Evolutionary conservation across 2,113 vertebrate genomes (phyloP).

Genomic region (Larimichthys polyactis): DNA sequence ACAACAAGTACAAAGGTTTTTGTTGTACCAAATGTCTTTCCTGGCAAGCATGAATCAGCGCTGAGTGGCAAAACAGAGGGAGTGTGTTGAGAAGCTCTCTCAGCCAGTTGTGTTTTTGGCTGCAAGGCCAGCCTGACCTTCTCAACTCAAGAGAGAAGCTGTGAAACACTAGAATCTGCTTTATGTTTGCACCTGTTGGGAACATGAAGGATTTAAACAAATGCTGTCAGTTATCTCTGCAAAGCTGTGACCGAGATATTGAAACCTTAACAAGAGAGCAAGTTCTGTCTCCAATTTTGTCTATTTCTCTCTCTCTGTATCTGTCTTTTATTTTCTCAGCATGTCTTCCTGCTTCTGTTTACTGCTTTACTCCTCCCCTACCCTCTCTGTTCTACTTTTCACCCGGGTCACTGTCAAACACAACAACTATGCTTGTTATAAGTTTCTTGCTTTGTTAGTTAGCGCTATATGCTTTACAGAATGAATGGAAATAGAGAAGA

Average conservation of each 20-base stretch:
- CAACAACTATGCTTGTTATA: background rate
- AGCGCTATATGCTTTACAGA: background rate
- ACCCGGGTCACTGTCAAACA: background rate
- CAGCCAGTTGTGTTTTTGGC: conserved; percentile 17
- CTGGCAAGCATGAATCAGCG: background rate
- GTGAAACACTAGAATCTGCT: conserved; percentile 21
- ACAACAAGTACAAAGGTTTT: background rate
- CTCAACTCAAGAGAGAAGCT: conserved; percentile 14
- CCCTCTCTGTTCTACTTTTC: background rate
- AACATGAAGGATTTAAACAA: conserved; percentile 19
- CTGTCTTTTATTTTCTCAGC: conserved; percentile 13
- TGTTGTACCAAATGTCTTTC: conserved; percentile 16
- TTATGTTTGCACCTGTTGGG: conserved; percentile 46
- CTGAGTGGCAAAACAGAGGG: conserved; percentile 12
- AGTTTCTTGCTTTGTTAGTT: background rate
- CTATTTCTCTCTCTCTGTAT: background rate
- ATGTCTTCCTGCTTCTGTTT: background rate
- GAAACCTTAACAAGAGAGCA: background rate
- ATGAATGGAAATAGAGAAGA: background rate
- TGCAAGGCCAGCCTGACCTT: background rate
- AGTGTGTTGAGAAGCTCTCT: background rate
- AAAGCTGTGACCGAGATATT: background rate
- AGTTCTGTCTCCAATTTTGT: background rate
- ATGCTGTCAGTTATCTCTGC: background rate
- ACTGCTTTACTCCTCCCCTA: background rate